Percentiles rank a stretch among this genome's conserved stretches.
phyloP scores from a whole-genome alignment of 1,140 invertebrate species.

The Goniozus legneri region DNA sequence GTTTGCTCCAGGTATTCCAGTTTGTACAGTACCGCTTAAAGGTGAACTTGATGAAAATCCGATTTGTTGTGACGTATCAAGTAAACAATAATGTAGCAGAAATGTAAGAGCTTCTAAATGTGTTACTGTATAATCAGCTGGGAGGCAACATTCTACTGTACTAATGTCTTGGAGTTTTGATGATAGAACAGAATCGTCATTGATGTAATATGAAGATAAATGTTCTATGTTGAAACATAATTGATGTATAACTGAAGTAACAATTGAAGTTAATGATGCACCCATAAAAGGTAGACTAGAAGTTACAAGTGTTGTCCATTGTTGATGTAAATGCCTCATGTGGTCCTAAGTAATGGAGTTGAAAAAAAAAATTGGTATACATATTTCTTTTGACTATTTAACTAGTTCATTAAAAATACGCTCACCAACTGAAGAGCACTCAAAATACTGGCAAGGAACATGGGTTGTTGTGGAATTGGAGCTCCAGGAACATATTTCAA shows the following conservation, averaged over 20 bases:
- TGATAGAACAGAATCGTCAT: constrained; percentile 25
- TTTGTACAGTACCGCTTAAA: constrained; percentile 47
- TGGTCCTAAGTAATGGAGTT: constrained; percentile 59
- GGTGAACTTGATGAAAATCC: constrained; percentile 63
- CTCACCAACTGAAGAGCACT: constrained; percentile 66
- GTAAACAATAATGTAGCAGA: constrained; percentile 79
- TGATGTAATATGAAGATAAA: constrained; percentile 54
- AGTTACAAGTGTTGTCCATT: constrained; percentile 78
- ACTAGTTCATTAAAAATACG: no score
- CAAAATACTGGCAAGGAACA: constrained; percentile 80
- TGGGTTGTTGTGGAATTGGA: constrained; percentile 75
- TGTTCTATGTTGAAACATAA: constrained; percentile 81
- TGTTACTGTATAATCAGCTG: constrained; percentile 77
- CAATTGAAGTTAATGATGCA: constrained; percentile 70
- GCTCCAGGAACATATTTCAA: constrained; percentile 65
- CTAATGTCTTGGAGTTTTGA: constrained; percentile 41
- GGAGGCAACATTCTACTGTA: constrained; percentile 51
- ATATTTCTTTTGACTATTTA: no score
- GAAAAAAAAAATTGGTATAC: no score
- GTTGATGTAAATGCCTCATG: constrained; percentile 70
- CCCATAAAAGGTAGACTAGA: constrained; percentile 74
- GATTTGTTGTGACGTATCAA: constrained; percentile 68
- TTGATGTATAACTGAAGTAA: constrained; percentile 76
- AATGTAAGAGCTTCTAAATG: constrained; percentile 81
- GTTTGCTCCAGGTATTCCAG: constrained; percentile 56